These are phyloP conservation scores for Falco punctatus DNA, from an alignment of 2,113 vertebrate species.

Conservation along the genomic window DNA sequence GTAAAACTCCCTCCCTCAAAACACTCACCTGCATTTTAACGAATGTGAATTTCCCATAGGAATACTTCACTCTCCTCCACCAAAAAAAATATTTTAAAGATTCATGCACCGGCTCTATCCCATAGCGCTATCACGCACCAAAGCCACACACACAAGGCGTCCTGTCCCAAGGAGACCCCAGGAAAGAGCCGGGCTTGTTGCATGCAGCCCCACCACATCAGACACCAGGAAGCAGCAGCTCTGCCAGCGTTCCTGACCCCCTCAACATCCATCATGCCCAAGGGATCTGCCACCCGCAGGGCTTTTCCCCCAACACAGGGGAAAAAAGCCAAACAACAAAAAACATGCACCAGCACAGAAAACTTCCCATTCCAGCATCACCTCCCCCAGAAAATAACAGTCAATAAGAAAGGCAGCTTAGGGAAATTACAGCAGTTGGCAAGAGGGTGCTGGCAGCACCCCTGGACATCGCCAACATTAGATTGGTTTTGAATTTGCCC, in stretches of 20 bases:
- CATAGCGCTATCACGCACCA: accelerated
- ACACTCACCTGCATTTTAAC: neutral
- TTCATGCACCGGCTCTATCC: neutral
- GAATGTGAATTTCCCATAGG: accelerated
- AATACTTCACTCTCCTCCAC: accelerated
- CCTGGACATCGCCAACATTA: accelerated
- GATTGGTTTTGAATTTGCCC: neutral
- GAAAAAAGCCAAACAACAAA: neutral
- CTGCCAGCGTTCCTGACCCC: neutral
- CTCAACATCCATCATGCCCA: accelerated
- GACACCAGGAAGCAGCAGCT: neutral
- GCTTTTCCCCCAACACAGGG: neutral
- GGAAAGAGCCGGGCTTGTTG: neutral
- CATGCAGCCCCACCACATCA: accelerated
- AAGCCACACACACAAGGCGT: accelerated
- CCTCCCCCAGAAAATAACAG: neutral
- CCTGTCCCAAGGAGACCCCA: neutral
- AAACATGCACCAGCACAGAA: accelerated
- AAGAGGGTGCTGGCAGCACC: neutral
- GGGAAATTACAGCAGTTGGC: accelerated
- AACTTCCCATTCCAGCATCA: neutral
- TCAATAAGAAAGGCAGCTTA: neutral
- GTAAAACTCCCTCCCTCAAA: neutral
- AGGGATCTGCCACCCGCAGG: no score
- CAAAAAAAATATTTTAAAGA: accelerated